These are phyloP conservation scores for Meleagris gallopavo DNA, from an alignment of 2,113 vertebrate species.

Conservation along the genomic window DNA sequence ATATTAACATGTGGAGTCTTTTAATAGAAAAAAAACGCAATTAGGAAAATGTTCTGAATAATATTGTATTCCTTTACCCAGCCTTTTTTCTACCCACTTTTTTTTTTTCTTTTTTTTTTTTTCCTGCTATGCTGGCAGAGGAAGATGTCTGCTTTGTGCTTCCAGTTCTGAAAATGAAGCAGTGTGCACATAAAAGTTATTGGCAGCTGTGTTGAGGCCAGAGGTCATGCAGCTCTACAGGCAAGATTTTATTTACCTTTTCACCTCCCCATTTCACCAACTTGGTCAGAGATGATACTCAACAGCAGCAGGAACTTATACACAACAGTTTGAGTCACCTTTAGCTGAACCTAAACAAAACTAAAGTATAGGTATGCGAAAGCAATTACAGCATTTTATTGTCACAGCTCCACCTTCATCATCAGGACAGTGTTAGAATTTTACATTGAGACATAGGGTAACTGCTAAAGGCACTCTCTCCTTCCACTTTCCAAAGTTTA, in stretches of 20 bases:
- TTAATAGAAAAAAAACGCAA: neutral
- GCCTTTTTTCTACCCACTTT: neutral
- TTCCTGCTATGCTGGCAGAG: neutral
- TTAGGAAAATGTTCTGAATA: slow-evolving; percentile 1
- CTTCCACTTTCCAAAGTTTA: neutral
- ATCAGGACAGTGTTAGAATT: neutral
- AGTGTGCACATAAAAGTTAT: neutral
- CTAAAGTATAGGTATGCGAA: neutral
- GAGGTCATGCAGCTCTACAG: neutral
- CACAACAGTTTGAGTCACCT: neutral
- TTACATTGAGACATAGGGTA: neutral
- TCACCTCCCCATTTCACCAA: neutral
- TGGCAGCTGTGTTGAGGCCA: neutral
- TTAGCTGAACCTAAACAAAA: neutral
- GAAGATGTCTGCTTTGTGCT: neutral
- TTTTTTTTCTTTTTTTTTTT: neutral
- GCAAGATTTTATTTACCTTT: neutral
- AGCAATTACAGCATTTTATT: neutral
- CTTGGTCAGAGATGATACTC: neutral
- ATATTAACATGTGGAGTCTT: neutral
- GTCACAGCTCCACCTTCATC: neutral
- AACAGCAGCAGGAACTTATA: neutral
- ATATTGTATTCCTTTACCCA: neutral
- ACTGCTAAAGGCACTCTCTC: neutral
- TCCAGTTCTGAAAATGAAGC: neutral